Conservation (phyloP, 2,797 vertebrate genomes). For the Bradypodion pumilum region DNA sequence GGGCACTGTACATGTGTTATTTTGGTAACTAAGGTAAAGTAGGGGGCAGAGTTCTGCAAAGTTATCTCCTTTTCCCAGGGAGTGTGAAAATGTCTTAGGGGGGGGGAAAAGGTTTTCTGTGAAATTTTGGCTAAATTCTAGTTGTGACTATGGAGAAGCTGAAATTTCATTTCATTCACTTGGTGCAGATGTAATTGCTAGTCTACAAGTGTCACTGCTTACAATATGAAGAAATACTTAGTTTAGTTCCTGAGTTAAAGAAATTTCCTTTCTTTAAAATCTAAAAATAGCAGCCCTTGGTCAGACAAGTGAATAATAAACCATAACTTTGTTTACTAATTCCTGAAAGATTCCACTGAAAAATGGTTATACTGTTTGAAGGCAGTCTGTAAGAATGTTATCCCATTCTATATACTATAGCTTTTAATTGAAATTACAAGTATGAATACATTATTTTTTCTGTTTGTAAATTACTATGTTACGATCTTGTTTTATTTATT, state of each 20-base stretch:
- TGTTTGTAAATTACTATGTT: background rate
- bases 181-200: background rate
- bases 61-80: too few relatives aligned
- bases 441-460: background rate
- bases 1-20: too few relatives aligned
- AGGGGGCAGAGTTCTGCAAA: too few relatives aligned
- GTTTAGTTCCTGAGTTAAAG: constrained; percentile 12
- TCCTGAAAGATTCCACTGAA: background rate
- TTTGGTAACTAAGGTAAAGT: too few relatives aligned
- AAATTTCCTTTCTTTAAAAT: background rate
- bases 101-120: background rate
- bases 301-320: background rate
- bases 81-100: background rate
- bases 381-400: background rate
- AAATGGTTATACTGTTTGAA: constrained; percentile 29
- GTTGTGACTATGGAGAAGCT: background rate
- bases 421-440: background rate
- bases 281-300: background rate
- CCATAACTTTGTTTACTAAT: background rate
- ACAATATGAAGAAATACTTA: background rate
- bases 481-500: background rate
- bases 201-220: background rate
- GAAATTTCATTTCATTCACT: background rate
- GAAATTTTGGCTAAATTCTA: background rate
- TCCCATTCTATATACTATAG: too few relatives aligned